A percentile compares a stretch with the other conserved stretches of the same genome.
Evolutionary conservation across 2,797 vertebrate genomes (phyloP).

Genomic region (Microcaecilia unicolor): DNA sequence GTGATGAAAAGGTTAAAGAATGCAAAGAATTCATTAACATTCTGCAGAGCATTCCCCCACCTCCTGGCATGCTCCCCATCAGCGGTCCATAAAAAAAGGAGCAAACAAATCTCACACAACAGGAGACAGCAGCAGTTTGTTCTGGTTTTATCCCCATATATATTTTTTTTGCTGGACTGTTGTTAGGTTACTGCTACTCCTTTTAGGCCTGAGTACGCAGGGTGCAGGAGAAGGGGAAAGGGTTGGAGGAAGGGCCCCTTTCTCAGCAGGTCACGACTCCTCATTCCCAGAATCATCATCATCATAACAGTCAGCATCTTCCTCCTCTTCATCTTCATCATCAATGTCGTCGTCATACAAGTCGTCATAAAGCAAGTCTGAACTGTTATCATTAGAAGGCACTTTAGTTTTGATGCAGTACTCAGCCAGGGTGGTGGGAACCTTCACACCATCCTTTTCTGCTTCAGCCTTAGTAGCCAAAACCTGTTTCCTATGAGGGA

Average conservation of each 20-base stretch:
- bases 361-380: conserved; percentile 95
- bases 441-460: conserved; percentile 91
- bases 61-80: conserved; percentile 22
- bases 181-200: conserved; percentile 50
- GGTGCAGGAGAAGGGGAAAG: conserved; percentile 34
- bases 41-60: conserved; percentile 34
- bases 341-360: conserved; percentile 93
- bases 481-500: conserved; percentile 79
- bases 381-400: conserved; percentile 96
- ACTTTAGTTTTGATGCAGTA: conserved; percentile 98
- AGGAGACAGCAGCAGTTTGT: conserved; percentile 48
- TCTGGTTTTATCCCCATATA: conserved; percentile 15
- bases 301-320: conserved; percentile 89
- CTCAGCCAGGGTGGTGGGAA: conserved; percentile 90
- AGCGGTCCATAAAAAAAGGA: conserved; percentile 54
- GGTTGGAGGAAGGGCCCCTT: conserved; percentile 2
- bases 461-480: conserved; percentile 90
- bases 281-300: conserved; percentile 96
- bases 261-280: conserved; percentile 75
- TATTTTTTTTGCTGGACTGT: conserved; percentile 43
- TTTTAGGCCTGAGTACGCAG: conserved; percentile 56
- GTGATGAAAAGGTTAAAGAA: conserved; percentile 48
- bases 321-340: conserved; percentile 85
- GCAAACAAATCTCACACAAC: conserved; percentile 46
- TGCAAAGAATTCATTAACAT: conserved; percentile 47